phyloP scores from a whole-genome alignment of 2,113 vertebrate genomes.

The Pavo muticus region DNA sequence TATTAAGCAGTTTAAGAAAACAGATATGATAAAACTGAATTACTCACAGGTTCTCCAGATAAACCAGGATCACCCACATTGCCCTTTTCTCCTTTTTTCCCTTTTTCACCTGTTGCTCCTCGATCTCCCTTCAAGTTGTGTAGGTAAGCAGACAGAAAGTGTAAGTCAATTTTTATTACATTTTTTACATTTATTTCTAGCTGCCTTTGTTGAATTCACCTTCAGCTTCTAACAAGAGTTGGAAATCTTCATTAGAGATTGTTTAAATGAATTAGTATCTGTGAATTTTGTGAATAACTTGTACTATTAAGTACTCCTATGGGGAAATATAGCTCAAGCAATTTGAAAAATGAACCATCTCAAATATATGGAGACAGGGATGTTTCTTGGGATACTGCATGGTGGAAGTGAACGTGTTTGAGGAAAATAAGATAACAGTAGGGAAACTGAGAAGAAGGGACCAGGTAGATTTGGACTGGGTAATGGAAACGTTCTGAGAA shows the following conservation, averaged over 20 bases:
- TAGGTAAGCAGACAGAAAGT: slow-evolving; percentile 1
- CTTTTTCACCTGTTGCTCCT: slow-evolving; percentile 85
- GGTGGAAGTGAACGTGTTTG: background rate
- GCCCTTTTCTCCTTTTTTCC: slow-evolving; percentile 86
- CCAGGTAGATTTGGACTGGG: background rate
- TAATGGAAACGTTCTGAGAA: background rate
- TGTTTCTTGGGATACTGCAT: background rate
- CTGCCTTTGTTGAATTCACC: background rate
- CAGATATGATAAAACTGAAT: background rate
- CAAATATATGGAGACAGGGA: background rate
- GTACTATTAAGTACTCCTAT: background rate
- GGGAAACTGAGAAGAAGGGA: background rate
- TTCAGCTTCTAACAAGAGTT: background rate
- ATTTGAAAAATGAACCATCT: background rate
- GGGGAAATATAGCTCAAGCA: background rate
- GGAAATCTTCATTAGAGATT: background rate
- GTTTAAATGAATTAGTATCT: background rate
- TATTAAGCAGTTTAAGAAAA: background rate
- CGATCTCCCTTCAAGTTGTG: slow-evolving; percentile 81
- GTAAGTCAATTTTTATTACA: background rate
- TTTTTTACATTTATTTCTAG: background rate
- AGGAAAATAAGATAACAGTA: background rate
- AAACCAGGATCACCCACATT: slow-evolving; percentile 85
- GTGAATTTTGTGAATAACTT: background rate
- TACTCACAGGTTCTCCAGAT: slow-evolving; percentile 83